Conservation (phyloP, 1,140 invertebrate genomes). For the Pseudomyrmex pallidus region DNA sequence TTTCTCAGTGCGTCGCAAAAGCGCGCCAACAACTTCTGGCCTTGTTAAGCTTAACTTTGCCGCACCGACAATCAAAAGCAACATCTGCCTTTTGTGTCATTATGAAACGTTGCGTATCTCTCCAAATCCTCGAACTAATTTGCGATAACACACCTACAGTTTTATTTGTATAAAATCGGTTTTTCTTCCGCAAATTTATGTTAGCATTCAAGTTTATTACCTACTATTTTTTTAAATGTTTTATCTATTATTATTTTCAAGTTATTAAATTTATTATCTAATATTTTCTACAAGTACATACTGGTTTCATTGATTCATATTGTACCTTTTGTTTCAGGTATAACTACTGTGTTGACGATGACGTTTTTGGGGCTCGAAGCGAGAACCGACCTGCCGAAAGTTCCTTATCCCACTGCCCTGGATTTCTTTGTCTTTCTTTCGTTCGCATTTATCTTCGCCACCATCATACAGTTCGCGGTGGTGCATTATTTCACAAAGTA, state of each 20-base stretch:
- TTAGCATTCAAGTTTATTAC: too few relatives aligned
- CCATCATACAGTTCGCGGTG: slow-evolving; percentile 94
- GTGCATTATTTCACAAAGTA: slow-evolving; percentile 97
- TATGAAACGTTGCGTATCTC: neutral
- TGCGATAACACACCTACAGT: neutral
- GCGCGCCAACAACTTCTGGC: neutral
- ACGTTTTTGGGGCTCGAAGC: slow-evolving; percentile 95
- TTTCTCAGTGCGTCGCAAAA: slow-evolving; percentile 3
- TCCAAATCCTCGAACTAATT: neutral
- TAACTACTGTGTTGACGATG: slow-evolving; percentile 95
- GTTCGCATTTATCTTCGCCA: slow-evolving; percentile 95
- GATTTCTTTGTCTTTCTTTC: slow-evolving; percentile 95
- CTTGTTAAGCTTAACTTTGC: slow-evolving; percentile 1
- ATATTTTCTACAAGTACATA: too few relatives aligned
- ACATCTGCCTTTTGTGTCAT: neutral
- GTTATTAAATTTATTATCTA: neutral
- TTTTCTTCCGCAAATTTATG: too few relatives aligned
- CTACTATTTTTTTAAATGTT: neutral
- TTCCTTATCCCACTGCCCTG: slow-evolving; percentile 94
- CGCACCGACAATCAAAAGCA: neutral
- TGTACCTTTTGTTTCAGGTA: slow-evolving; percentile 86
- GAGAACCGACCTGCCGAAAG: slow-evolving; percentile 93
- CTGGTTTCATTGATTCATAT: too few relatives aligned
- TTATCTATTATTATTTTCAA: neutral
- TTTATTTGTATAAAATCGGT: neutral